Percentiles rank a stretch among this genome's conserved stretches.
These are phyloP conservation scores for Ricordea florida DNA, from an alignment of 92 coral and sea anemone genomes.

Conservation along the genomic window DNA sequence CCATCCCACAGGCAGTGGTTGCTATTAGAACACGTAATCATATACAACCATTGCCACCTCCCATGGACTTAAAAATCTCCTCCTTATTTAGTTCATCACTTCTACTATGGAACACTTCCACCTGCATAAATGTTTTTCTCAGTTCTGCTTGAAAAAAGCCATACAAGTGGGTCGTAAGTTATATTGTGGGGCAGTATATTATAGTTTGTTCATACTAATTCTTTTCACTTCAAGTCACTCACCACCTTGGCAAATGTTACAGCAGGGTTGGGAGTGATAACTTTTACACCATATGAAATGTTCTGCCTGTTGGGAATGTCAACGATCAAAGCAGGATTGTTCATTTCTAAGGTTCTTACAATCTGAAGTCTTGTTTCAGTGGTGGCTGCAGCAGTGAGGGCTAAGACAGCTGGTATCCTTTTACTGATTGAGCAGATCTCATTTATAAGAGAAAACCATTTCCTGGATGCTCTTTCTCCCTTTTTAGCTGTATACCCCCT, in stretches of 20 bases:
- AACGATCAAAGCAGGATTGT: not conserved
- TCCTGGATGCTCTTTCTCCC: constrained; percentile 46
- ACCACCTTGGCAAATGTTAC: constrained; percentile 14
- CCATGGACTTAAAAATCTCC: no score
- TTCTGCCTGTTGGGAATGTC: constrained; percentile 35
- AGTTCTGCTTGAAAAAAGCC: constrained; percentile 37
- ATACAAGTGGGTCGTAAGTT: constrained; percentile 9
- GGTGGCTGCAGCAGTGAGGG: constrained; percentile 64
- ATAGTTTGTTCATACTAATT: constrained; percentile 17
- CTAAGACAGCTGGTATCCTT: constrained; percentile 15
- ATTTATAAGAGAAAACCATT: constrained; percentile 55
- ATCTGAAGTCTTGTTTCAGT: constrained; percentile 32
- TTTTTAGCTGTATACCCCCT: constrained; percentile 52
- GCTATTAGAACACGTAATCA: constrained; percentile 48
- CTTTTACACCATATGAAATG: constrained; percentile 39
- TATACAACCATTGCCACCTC: no score
- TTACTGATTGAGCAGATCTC: constrained; percentile 39
- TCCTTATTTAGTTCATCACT: constrained; percentile 62
- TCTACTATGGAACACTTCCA: constrained; percentile 65
- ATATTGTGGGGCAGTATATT: constrained; percentile 42
- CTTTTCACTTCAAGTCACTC: constrained; percentile 20
- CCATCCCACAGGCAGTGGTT: constrained; percentile 75
- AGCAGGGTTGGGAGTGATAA: constrained; percentile 25
- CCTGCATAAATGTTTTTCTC: constrained; percentile 21
- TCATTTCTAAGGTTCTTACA: constrained; percentile 33